Evolutionary conservation across 2,888 invertebrate genomes (phyloP), one percentile per base, ranked within the genome.

Genomic region (Ochropleura plecta): DNA sequence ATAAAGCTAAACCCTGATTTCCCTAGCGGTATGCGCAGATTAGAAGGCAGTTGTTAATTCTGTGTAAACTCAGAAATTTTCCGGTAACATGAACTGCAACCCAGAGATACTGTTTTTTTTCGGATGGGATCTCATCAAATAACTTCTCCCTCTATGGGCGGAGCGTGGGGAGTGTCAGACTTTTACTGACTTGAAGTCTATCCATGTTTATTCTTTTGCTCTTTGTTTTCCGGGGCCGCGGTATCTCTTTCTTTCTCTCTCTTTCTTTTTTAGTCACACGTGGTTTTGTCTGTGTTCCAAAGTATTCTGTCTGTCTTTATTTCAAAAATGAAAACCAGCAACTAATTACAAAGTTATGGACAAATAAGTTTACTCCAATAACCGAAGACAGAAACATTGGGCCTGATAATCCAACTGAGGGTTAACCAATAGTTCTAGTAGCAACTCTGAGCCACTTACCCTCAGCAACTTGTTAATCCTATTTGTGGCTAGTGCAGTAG

Each of bases 401-500:
- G 46, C 16, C n/a, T 12, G 55, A 73, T 73, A 57, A 73, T 51
- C 55, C 40, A 46, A 12, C 10, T 7, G 40, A 57, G 55, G 18
- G 44, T 20, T 8, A 55, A 63, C 64, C 48, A 53, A 70, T 60
- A 63, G 59, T 70, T 69, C 44, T 64, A 68, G 70, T 69, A n/a
- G 51, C 46, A 69, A 66, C 66, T 53, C 55, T 60, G 30, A 81
- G 48, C 57, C 79, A 79, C 69, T 65, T 76, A 53, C 69, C 48
- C 53, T 46, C 55, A 16, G 81, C n/a, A 72, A 81, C 79, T 83
- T 18, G 69, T 65, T 85, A 84, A 84, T 84, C 83, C 76, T 83
- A 85, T 85, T 84, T 85, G 76, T 66, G 76, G 70, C 55, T 75
- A n/a, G n/a, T n/a, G n/a, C n/a, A n/a, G n/a, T 75, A 71, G 83